These are phyloP conservation scores for Podarcis raffonei DNA, from an alignment of 2,113 vertebrate species.

Conservation along the genomic window DNA sequence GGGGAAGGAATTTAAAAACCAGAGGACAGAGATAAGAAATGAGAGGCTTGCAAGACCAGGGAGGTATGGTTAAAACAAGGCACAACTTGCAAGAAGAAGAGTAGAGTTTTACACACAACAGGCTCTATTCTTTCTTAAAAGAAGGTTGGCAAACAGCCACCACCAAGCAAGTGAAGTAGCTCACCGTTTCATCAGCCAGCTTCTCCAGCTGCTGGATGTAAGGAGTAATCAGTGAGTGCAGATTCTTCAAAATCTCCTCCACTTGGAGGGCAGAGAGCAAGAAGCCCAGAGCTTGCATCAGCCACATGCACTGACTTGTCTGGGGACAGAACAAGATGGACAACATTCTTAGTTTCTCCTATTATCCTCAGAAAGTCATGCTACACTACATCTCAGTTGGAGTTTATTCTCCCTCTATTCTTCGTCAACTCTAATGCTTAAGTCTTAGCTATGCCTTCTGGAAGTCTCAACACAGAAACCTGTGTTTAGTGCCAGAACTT, in stretches of 20 bases:
- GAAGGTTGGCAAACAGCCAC: background rate
- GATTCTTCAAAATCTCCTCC: slow-evolving; percentile 95
- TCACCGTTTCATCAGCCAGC: slow-evolving; percentile 93
- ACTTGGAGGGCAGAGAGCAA: slow-evolving; percentile 96
- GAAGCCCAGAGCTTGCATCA: slow-evolving; percentile 99
- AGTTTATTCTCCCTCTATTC: background rate
- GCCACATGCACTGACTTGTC: slow-evolving; percentile 99
- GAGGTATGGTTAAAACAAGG: background rate
- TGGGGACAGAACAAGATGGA: slow-evolving; percentile 67
- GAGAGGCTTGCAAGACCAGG: background rate
- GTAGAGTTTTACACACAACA: background rate
- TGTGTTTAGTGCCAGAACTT: background rate
- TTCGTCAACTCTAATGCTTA: background rate
- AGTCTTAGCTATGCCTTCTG: background rate
- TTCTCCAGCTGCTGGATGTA: slow-evolving; percentile 99
- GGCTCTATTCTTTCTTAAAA: background rate
- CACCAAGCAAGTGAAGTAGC: slow-evolving; percentile 12
- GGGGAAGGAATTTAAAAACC: background rate
- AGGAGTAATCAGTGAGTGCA: slow-evolving; percentile 96
- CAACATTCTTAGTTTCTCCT: slow-evolving; percentile 8
- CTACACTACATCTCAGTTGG: background rate
- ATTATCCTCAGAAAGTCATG: background rate
- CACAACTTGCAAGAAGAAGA: background rate
- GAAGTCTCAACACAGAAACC: background rate
- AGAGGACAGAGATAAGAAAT: background rate